A percentile compares a stretch with the other conserved stretches of the same genome.
Conservation (phyloP, 2,113 vertebrate genomes). For the Macquaria ambigua region DNA sequence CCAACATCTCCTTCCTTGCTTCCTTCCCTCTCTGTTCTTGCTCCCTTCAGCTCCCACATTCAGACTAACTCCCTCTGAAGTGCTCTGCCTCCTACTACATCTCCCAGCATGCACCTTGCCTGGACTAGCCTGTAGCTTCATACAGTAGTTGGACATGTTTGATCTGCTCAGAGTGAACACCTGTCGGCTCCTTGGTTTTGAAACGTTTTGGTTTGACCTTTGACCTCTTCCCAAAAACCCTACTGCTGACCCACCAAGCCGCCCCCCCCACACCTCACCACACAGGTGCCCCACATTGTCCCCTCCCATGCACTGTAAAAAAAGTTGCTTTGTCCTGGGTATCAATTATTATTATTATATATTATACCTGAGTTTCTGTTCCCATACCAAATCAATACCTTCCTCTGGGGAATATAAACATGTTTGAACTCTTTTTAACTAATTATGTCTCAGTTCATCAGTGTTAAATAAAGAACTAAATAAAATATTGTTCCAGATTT, state of each 20-base stretch:
- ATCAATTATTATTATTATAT: too few species aligned
- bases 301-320: neutral
- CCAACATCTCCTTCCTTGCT: conserved; percentile 28
- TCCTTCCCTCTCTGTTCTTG: conserved; percentile 19
- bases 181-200: too few species aligned
- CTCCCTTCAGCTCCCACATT: neutral
- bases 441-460: too few species aligned
- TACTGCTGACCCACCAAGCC: neutral
- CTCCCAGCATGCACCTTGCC: conserved; percentile 79
- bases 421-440: too few species aligned
- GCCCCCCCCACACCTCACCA: neutral
- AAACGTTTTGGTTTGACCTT: neutral
- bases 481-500: too few species aligned
- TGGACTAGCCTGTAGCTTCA: conserved; percentile 20
- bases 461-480: too few species aligned
- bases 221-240: neutral
- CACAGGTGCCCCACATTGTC: neutral
- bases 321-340: neutral
- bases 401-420: too few species aligned
- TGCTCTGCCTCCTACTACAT: conserved; percentile 25
- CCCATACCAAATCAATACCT: too few species aligned
- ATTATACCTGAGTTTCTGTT: too few species aligned
- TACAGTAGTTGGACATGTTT: conserved; percentile 3
- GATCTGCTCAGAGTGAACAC: neutral
- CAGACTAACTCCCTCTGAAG: conserved; percentile 10